These are phyloP conservation scores for Beris chalybata DNA, from an alignment of 2,888 invertebrate genomes.

Conservation along the genomic window DNA sequence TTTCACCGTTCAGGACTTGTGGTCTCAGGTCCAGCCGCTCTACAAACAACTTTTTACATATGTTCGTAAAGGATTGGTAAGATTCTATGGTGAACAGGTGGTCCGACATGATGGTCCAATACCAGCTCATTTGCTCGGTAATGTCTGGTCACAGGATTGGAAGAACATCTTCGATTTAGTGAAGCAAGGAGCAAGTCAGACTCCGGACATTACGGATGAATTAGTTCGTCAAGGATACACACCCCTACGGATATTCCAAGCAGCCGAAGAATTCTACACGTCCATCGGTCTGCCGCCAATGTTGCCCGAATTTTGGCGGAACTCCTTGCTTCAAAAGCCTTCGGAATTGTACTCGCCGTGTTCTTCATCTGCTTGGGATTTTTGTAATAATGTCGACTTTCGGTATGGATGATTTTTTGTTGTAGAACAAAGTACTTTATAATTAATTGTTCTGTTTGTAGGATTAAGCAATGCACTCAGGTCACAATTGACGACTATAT, in stretches of 20 bases:
- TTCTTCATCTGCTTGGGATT: slow-evolving; percentile 80
- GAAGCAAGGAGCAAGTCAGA: slow-evolving; percentile 70
- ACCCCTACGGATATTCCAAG: slow-evolving; percentile 76
- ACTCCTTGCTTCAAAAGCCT: slow-evolving; percentile 77
- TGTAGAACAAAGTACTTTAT: slow-evolving; percentile 7
- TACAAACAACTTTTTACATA: slow-evolving; percentile 84
- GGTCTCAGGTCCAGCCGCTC: slow-evolving; percentile 69
- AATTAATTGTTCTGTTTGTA: slow-evolving; percentile 47
- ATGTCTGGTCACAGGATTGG: slow-evolving; percentile 87
- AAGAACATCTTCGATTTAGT: slow-evolving; percentile 73
- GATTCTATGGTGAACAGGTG: slow-evolving; percentile 64
- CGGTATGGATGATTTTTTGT: slow-evolving; percentile 59
- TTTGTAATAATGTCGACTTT: slow-evolving; percentile 80
- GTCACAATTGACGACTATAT: slow-evolving; percentile 76
- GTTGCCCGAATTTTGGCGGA: slow-evolving; percentile 82
- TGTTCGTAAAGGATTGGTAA: slow-evolving; percentile 68
- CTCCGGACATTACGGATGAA: slow-evolving; percentile 75
- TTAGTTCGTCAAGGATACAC: slow-evolving; percentile 76
- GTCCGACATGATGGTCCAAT: slow-evolving; percentile 73
- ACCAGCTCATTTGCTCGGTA: slow-evolving; percentile 82
- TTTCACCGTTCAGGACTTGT: slow-evolving; percentile 61
- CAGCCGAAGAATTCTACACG: slow-evolving; percentile 81
- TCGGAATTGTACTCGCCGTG: slow-evolving; percentile 68
- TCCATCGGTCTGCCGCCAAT: slow-evolving; percentile 78
- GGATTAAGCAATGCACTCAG: slow-evolving; percentile 82